phyloP scores from a whole-genome alignment of 2,113 vertebrate genomes.

The Thalassoma bifasciatum region DNA sequence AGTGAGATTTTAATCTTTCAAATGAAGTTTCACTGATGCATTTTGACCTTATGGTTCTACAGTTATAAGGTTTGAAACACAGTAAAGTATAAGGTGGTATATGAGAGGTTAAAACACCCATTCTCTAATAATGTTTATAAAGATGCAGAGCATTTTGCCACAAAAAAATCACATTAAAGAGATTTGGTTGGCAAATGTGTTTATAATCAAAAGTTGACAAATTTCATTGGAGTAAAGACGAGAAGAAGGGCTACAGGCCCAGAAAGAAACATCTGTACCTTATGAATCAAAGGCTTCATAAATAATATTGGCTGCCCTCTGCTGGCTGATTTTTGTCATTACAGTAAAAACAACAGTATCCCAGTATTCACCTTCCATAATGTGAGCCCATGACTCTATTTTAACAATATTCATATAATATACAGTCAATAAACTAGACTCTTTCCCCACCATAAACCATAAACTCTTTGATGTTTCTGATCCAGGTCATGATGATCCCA shows the following conservation, averaged over 20 bases:
- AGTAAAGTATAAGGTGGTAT: too few relatives aligned
- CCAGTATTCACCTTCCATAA: background rate
- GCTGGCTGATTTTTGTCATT: conserved; percentile 45
- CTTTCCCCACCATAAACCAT: background rate
- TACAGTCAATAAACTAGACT: background rate
- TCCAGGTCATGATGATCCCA: conserved; percentile 21
- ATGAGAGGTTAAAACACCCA: too few relatives aligned
- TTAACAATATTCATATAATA: background rate
- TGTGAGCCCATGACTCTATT: background rate
- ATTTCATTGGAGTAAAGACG: background rate
- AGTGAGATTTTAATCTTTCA: too few relatives aligned
- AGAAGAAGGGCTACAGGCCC: background rate
- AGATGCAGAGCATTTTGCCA: too few relatives aligned
- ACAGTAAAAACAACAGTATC: background rate
- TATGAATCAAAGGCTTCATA: background rate
- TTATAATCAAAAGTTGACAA: too few relatives aligned
- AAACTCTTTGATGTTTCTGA: background rate
- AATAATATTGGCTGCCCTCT: conserved; percentile 61
- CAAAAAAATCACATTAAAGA: background rate
- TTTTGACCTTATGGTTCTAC: too few relatives aligned
- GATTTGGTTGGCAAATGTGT: background rate
- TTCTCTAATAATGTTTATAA: too few relatives aligned
- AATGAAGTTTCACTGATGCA: too few relatives aligned
- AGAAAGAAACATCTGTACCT: too few relatives aligned
- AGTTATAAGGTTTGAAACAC: too few relatives aligned